These are phyloP conservation scores for Molossus molossus DNA, from an alignment of 2,797 vertebrate species.

Conservation along the genomic window DNA sequence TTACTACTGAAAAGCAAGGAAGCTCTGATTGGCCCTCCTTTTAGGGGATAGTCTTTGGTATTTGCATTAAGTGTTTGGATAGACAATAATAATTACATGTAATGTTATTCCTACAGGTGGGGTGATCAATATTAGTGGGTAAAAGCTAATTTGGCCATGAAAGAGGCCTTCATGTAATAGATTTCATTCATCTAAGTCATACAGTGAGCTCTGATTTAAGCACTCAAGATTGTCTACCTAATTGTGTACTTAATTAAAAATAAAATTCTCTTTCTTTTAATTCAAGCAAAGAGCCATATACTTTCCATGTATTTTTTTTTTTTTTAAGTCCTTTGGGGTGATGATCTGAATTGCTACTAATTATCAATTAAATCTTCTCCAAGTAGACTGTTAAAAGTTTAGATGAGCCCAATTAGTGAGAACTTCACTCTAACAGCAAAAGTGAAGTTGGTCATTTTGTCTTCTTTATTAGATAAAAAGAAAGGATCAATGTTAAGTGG, in stretches of 20 bases:
- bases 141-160: slow-evolving; percentile 87
- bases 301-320: slow-evolving; percentile 89
- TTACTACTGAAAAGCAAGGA: slow-evolving; percentile 23
- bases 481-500: slow-evolving; percentile 85
- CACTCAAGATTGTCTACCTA: slow-evolving; percentile 87
- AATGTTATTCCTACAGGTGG: background rate
- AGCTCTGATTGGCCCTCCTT: background rate
- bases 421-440: slow-evolving; percentile 80
- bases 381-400: slow-evolving; percentile 87
- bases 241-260: slow-evolving; percentile 83
- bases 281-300: slow-evolving; percentile 84
- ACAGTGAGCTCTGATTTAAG: slow-evolving; percentile 88
- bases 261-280: slow-evolving; percentile 72
- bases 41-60: background rate
- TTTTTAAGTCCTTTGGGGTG: slow-evolving; percentile 86
- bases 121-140: slow-evolving; percentile 72
- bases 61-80: background rate
- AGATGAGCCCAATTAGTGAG: slow-evolving; percentile 87
- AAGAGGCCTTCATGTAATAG: slow-evolving; percentile 85
- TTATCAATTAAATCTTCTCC: slow-evolving; percentile 90
- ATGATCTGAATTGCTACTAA: slow-evolving; percentile 88
- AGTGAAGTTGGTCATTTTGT: slow-evolving; percentile 85
- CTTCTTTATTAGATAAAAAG: slow-evolving; percentile 80
- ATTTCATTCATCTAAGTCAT: slow-evolving; percentile 85
- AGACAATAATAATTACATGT: slow-evolving; percentile 36